These are phyloP conservation scores for Malurus splendens DNA, from an alignment of 2,797 vertebrate genomes.

Conservation along the genomic window DNA sequence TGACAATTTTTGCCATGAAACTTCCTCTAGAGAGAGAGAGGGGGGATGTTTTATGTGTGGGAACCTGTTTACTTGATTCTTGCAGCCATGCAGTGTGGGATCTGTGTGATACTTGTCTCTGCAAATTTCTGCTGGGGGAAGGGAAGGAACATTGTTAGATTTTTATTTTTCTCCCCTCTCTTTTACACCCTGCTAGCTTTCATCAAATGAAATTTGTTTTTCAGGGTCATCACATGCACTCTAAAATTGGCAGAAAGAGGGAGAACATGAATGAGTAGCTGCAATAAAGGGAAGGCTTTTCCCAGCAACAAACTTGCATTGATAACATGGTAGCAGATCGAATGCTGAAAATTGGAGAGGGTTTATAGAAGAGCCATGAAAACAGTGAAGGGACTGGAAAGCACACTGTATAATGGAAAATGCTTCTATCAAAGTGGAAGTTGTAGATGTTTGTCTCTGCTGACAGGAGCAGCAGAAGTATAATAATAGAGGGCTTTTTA, in stretches of 20 bases:
- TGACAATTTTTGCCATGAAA: not conserved
- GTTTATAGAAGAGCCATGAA: conserved; percentile 25
- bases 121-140: not conserved
- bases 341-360: conserved; percentile 40
- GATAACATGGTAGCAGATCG: not conserved
- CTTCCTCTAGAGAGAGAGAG: not conserved
- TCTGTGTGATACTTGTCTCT: not conserved
- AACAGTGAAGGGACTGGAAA: conserved; percentile 31
- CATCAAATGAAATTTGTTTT: conserved; percentile 21
- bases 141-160: not conserved
- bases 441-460: conserved; percentile 43
- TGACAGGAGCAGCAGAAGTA: conserved; percentile 38
- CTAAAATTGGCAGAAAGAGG: conserved; percentile 34
- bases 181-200: not conserved
- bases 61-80: not conserved
- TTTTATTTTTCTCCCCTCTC: not conserved
- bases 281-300: conserved; percentile 49
- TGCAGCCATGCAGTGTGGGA: not conserved
- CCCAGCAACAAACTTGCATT: conserved; percentile 11
- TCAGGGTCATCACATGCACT: conserved; percentile 25
- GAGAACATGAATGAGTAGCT: conserved; percentile 14
- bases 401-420: not conserved
- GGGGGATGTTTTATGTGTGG: not conserved
- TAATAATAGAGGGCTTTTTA: conserved; percentile 42
- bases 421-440: conserved; percentile 23